Conservation (phyloP, 2,797 vertebrate genomes). For the Notolepis coatsorum region DNA sequence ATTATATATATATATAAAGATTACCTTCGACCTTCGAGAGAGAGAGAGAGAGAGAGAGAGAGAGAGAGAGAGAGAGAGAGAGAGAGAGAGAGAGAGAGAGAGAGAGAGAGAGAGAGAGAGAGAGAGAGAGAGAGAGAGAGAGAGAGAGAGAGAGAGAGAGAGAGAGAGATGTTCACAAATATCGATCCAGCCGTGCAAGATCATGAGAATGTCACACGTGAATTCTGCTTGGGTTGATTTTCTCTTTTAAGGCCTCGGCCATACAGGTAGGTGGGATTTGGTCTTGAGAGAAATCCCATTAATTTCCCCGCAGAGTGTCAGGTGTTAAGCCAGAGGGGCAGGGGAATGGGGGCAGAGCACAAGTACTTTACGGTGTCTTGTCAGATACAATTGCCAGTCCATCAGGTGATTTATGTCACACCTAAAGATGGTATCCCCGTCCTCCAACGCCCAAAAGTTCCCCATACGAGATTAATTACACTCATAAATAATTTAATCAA, state of each 20-base stretch:
- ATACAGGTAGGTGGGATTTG: conserved; percentile 31
- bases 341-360: conserved; percentile 60
- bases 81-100: too few species aligned
- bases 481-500: conserved; percentile 79
- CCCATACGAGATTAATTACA: conserved; percentile 74
- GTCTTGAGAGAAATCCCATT: conserved; percentile 56
- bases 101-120: too few species aligned
- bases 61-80: too few species aligned
- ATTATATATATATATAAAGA: too few species aligned
- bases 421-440: conserved; percentile 55
- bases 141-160: too few species aligned
- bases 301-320: conserved; percentile 10
- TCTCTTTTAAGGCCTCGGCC: too few species aligned
- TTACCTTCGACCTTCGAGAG: too few species aligned
- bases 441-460: conserved; percentile 59
- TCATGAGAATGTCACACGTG: background rate
- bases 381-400: conserved; percentile 59
- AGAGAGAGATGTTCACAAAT: too few species aligned
- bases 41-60: too few species aligned
- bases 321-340: conserved; percentile 42
- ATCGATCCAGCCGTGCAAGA: too few species aligned
- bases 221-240: conserved; percentile 28
- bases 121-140: too few species aligned
- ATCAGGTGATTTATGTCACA: conserved; percentile 64
- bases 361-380: conserved; percentile 65